Evolutionary conservation across 1,140 invertebrate species (phyloP).

Genomic region (Achroia grisella): DNA sequence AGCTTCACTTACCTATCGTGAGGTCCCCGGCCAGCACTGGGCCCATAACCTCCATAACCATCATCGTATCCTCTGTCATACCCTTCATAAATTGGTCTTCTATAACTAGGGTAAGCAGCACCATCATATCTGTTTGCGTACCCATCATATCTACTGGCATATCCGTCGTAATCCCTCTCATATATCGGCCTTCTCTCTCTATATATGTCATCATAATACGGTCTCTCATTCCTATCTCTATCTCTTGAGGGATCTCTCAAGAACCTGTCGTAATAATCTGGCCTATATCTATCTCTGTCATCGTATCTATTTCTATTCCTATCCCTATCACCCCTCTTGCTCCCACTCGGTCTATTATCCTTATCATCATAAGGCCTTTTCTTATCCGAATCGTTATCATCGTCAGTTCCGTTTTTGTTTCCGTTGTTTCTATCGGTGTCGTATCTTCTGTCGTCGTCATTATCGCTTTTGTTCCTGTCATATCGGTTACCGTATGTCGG

Average conservation of each 20-base stretch:
- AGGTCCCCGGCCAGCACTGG: conserved; percentile 42
- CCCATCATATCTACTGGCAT: conserved; percentile 31
- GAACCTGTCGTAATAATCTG: conserved; percentile 58
- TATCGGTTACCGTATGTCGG: conserved; percentile 34
- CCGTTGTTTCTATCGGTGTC: conserved; percentile 29
- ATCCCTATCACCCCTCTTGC: conserved; percentile 27
- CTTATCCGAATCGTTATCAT: conserved; percentile 36
- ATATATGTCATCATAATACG: conserved; percentile 43
- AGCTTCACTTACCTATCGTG: conserved; percentile 50
- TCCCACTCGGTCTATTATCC: conserved; percentile 19
- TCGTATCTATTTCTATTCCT: conserved; percentile 53
- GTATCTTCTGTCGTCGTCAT: conserved; percentile 41
- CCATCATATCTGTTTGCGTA: conserved; percentile 36
- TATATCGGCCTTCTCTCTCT: conserved; percentile 37
- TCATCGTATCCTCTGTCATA: conserved; percentile 56
- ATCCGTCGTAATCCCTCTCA: conserved; percentile 35
- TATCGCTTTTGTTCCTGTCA: conserved; percentile 35
- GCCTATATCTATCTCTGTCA: conserved; percentile 55
- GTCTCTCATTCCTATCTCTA: conserved; percentile 25
- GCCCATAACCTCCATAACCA: conserved; percentile 44
- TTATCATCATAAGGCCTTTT: conserved; percentile 38
- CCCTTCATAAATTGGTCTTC: conserved; percentile 57
- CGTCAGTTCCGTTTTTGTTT: conserved; percentile 44
- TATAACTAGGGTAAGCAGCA: conserved; percentile 43
- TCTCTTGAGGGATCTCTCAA: conserved; percentile 43